Evolutionary conservation across 2,888 invertebrate species (phyloP), one percentile per base, ranked within the genome.

Genomic region (Autographa pulchrina): DNA sequence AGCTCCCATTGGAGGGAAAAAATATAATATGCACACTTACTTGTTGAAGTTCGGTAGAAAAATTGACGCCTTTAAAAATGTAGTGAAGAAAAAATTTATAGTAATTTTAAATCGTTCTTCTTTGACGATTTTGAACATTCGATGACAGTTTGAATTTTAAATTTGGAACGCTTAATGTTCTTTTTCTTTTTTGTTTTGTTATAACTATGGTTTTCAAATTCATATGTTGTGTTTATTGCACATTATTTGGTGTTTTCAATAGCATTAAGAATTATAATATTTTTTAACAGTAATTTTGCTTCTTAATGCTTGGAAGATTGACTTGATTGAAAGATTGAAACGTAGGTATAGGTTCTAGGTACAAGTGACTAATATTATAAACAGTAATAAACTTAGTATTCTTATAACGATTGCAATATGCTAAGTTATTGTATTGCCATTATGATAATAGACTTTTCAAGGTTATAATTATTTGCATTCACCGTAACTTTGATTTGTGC

Each of bases 1-100:
- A 52, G 74, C 77, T 79, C 58, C 78, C 81, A 81, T 63, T 78
- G 81, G 78, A 63, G 64, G 32, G 72, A 84, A 84, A 84, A 84
- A 78, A 76, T 80, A 74, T 77, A 75, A 74, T 78, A 68, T 68
- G n/a, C 20, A 70, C 66, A 63, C 59, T 31, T 67, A 16, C 13
- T 58, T 2, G 18, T n/a, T 5, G n/a, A 61, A 82, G 84, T 83
- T 83, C 82, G 59, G 79, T 70, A 69, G 8, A 11, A 48, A 54
- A 62, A 25, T 25, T 1, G 25, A 1, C 25, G 25, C 25, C 25
- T 1, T 25, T 25, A 25, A 25, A 25, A 2, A 25, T 25, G 3
- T n/a, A n/a, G n/a, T n/a, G 25, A 25, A 25, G 3, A 25, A 25
- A 25, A 25, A 25, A 25, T 25, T 3, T 2, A 25, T 2, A 25